Evolutionary conservation across 1,140 invertebrate species (phyloP), one percentile per base, ranked within the genome.

Genomic region (Stegodyphus dumicola): DNA sequence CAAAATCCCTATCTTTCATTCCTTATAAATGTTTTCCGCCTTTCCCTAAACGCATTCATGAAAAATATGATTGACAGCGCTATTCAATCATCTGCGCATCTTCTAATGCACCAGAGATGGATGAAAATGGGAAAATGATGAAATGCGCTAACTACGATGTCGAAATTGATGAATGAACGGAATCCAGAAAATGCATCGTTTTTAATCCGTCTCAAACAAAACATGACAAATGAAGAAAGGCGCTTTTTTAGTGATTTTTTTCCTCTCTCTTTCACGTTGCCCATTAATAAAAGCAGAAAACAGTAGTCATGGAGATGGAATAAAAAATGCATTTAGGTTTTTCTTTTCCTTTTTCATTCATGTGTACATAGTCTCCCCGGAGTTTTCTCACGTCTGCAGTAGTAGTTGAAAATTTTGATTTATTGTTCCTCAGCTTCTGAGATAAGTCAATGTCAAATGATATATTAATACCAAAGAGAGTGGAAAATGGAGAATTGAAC

Each of bases 111-210:
- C 13, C 33, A 69, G 11, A 78, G 69, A 81, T 65, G 52, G 78
- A 81, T 81, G 69, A 73, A 81, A 69, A 81, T 81, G 78, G n/a
- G 69, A 81, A 81, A 81, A 81, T 81, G 78, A 81, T 81, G 69
- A 81, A 81, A 81, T 73, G 78, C 69, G 52, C 78, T 81, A 71
- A 81, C 78, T 81, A 48, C 13, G n/a, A 64, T 52, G 78, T 81
- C 78, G 65, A 56, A 60, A 60, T 73, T 52, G 78, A 81, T 71
- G 78, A 81, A 73, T 71, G 78, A 18, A 52, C 11, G 51, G 15
- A 15, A 33, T 33, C 18, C 66, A 48, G n/a, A 6, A 49, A n/a
- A 54, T 48, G 77, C 66, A 79, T 79, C 66, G 48, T 70, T 70
- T 66, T 79, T 79, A 79, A 81, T 81, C 78, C 51, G 9, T 51